Conservation (phyloP, 2,113 vertebrate species). For the Rafetus swinhoei region DNA sequence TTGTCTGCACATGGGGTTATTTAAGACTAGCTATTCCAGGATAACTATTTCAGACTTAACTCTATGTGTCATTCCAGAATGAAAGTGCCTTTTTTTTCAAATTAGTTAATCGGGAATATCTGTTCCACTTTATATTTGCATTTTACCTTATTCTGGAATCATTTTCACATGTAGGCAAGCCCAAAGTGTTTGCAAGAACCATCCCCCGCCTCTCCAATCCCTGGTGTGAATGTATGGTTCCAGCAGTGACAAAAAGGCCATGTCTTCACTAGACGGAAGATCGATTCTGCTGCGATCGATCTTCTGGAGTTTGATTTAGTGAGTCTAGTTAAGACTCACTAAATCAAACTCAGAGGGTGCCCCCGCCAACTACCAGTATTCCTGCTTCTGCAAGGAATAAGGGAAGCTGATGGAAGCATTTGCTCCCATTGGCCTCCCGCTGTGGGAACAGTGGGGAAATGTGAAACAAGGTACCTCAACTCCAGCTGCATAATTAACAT, state of each 20-base stretch:
- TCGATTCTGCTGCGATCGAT: no score
- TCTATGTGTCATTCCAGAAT: not conserved
- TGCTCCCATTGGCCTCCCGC: no score
- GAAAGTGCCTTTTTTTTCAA: not conserved
- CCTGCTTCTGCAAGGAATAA: no score
- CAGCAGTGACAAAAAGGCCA: not conserved
- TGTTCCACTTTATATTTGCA: not conserved
- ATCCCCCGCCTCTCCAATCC: not conserved
- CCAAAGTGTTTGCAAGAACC: not conserved
- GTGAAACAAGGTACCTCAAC: no score
- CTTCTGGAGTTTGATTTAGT: no score
- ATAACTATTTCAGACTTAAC: not conserved
- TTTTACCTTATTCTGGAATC: not conserved
- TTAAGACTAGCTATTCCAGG: not conserved
- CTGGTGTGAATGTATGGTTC: not conserved
- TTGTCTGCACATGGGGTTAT: not conserved
- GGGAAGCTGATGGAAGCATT: no score
- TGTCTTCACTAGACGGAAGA: no score
- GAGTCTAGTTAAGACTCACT: no score
- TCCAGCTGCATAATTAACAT: no score
- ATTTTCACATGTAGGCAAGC: not conserved
- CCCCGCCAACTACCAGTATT: no score
- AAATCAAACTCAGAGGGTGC: no score
- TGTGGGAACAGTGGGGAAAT: no score
- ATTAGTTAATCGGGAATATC: not conserved